phyloP scores from a whole-genome alignment of 2,113 vertebrate genomes.

The Myxocyprinus asiaticus region DNA sequence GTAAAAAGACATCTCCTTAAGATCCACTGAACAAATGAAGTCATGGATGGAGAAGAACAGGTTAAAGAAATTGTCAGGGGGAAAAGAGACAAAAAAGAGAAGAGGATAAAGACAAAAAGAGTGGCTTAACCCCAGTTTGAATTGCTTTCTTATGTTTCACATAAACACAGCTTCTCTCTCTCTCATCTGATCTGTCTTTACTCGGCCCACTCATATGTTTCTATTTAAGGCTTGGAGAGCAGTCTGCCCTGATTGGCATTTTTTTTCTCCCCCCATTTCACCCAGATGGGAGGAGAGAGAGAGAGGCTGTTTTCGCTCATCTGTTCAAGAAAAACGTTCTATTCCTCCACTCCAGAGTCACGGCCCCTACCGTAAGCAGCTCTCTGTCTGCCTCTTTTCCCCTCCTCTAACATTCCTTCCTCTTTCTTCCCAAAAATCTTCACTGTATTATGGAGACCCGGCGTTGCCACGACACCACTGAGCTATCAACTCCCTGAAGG shows the following conservation, averaged over 20 bases:
- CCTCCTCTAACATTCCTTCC: conserved; percentile 25
- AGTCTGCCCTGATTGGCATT: conserved; percentile 92
- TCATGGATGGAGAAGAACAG: no score
- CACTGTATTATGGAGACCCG: conserved; percentile 52
- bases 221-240: conserved; percentile 97
- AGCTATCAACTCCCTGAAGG: conserved; percentile 49
- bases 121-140: conserved; percentile 55
- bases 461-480: not conserved
- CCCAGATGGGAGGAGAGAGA: conserved; percentile 73
- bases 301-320: no score
- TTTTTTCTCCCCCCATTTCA: conserved; percentile 77
- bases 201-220: conserved; percentile 95
- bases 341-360: conserved; percentile 67
- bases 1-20: no score
- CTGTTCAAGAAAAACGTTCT: conserved; percentile 50
- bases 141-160: conserved; percentile 86
- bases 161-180: conserved; percentile 82
- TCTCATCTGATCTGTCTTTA: conserved; percentile 72
- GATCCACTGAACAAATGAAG: no score
- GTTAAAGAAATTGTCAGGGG: no score
- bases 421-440: conserved; percentile 33
- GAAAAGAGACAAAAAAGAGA: not conserved
- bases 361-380: conserved; percentile 56
- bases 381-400: conserved; percentile 41
- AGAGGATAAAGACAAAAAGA: not conserved